These are phyloP conservation scores for Cuculus canorus DNA, from an alignment of 2,797 vertebrate genomes.

Conservation along the genomic window DNA sequence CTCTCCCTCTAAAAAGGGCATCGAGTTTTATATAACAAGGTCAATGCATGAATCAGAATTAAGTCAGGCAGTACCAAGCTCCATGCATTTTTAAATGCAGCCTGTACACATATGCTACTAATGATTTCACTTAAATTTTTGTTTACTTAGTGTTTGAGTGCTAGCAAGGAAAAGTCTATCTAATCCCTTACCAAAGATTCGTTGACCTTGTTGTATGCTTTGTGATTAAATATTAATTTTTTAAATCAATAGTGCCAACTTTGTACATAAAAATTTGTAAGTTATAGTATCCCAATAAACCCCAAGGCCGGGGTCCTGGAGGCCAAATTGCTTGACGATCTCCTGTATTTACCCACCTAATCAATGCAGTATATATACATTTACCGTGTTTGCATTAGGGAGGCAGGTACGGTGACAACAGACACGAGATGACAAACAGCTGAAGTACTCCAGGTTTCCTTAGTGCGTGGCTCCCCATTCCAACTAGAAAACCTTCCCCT, in stretches of 20 bases:
- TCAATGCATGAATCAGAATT: slow-evolving; percentile 61
- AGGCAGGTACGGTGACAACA: not conserved
- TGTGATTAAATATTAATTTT: slow-evolving; percentile 55
- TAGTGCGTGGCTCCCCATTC: not conserved
- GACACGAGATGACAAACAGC: not conserved
- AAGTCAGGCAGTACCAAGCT: slow-evolving; percentile 5
- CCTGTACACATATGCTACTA: not conserved
- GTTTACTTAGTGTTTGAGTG: slow-evolving; percentile 14
- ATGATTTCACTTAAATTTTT: not conserved
- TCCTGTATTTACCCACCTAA: not conserved
- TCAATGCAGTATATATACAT: not conserved
- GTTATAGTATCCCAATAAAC: slow-evolving; percentile 11
- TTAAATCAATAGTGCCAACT: slow-evolving; percentile 7
- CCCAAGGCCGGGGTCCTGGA: not conserved
- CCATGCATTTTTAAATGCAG: slow-evolving; percentile 42
- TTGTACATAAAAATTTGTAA: not conserved
- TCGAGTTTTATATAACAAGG: slow-evolving; percentile 67
- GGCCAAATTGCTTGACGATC: not conserved
- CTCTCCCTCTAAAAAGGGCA: slow-evolving; percentile 40
- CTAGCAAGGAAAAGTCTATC: slow-evolving; percentile 28
- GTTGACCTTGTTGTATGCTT: not conserved
- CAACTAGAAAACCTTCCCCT: not conserved
- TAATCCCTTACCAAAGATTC: slow-evolving; percentile 2
- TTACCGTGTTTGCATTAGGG: not conserved
- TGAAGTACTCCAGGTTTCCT: not conserved